Percentiles rank a stretch among this genome's conserved stretches.
phyloP scores from a whole-genome alignment of 2,888 invertebrate genomes.

The Watsonalla binaria region DNA sequence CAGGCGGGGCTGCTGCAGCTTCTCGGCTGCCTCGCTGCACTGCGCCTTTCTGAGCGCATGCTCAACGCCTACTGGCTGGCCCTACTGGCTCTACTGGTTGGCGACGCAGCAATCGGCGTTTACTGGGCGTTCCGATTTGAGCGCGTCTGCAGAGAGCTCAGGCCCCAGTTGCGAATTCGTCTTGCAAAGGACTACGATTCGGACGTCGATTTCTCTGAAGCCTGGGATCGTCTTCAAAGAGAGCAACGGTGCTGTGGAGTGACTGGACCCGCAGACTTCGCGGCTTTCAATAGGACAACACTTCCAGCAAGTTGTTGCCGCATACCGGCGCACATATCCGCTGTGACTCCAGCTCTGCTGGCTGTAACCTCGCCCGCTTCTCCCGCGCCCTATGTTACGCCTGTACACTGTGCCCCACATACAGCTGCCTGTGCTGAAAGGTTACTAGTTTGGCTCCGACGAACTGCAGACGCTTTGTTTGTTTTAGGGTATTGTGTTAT shows the following conservation, averaged over 20 bases:
- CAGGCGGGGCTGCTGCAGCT: constrained; percentile 85
- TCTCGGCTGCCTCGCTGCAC: constrained; percentile 89
- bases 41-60: constrained; percentile 87
- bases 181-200: constrained; percentile 84
- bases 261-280: constrained; percentile 79
- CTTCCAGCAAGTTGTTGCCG: constrained; percentile 71
- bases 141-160: constrained; percentile 85
- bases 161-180: constrained; percentile 81
- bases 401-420: constrained; percentile 68
- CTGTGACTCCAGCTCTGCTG: constrained; percentile 74
- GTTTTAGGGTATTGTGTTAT: constrained; percentile 92
- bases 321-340: constrained; percentile 57
- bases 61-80: constrained; percentile 92
- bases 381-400: constrained; percentile 48
- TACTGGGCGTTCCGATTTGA: constrained; percentile 92
- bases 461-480: constrained; percentile 89
- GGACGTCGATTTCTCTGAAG: constrained; percentile 84
- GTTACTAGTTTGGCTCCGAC: constrained; percentile 85
- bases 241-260: constrained; percentile 90
- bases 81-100: constrained; percentile 86
- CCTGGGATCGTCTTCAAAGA: constrained; percentile 87
- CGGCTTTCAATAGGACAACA: constrained; percentile 60
- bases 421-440: constrained; percentile 85
- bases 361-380: constrained; percentile 55
- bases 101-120: constrained; percentile 90